Conservation (phyloP, 2,797 vertebrate genomes). For the Acestrorhynchus altus region DNA sequence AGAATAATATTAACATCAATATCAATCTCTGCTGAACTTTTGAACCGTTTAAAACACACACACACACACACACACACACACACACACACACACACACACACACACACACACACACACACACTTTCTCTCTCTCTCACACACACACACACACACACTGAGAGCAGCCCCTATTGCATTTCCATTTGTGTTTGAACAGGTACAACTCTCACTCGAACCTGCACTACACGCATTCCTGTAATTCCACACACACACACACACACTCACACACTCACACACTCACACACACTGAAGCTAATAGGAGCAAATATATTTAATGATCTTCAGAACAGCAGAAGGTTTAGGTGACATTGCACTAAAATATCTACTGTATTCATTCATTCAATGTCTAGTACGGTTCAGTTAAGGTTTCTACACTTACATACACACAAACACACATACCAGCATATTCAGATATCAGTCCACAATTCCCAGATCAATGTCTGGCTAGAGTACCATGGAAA, state of each 20-base stretch:
- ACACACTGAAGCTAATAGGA: neutral
- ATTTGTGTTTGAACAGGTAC: slow-evolving; percentile 60
- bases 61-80: slow-evolving; percentile 6
- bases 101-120: no score
- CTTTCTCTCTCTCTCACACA: slow-evolving; percentile 11
- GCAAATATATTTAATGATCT: no score
- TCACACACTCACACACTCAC: slow-evolving; percentile 22
- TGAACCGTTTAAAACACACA: slow-evolving; percentile 37
- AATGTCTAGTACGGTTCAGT: no score
- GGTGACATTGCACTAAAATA: no score
- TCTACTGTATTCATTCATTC: no score
- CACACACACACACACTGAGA: slow-evolving; percentile 30
- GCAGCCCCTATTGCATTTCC: slow-evolving; percentile 38
- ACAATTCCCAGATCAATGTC: no score
- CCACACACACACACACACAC: slow-evolving; percentile 42
- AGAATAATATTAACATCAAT: slow-evolving; percentile 16
- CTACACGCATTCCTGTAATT: slow-evolving; percentile 37
- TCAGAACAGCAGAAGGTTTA: no score
- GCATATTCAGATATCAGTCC: no score
- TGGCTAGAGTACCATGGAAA: no score
- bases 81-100: slow-evolving; percentile 12
- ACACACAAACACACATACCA: no score
- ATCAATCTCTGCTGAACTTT: slow-evolving; percentile 35
- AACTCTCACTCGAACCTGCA: slow-evolving; percentile 26
- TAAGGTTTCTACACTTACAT: no score